Base-by-base conservation (phyloP, 1,140 invertebrate species). In the Heliothis subflexa region DNA sequence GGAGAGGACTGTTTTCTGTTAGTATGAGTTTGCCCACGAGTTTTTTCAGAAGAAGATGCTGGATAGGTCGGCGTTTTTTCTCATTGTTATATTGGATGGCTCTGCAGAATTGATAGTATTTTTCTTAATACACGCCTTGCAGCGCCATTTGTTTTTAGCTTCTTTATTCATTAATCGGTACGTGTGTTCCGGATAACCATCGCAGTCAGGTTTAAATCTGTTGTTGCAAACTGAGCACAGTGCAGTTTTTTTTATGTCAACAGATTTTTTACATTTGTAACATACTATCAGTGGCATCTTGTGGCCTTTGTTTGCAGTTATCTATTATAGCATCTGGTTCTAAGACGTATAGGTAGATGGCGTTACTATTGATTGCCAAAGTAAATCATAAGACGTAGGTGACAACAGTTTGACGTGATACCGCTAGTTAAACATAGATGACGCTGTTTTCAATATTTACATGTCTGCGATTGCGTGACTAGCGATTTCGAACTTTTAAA, bases 191-290 rank as follows among this genome's bases (percentile, higher is more conserved):
- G 66, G 66, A 11, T 50, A 52, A n/a, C 66, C 66, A 25, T 52
- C 66, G 12, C 66, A 70, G 7, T 70, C 66, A 12, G 21, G 47
- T 50, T 70, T 47, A 50, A 12, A 52, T 70, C 45, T 70, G 47
- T 50, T 45, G 3, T 52, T 25, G 14, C 66, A 70, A 0, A 11
- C 12, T 11, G 47, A 21, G 5, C 66, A 70, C 40, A 70, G 9
- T 3, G 47, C 47, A 18, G 66, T 70, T 3, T 21, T 70, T 25
- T 70, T 70, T 50, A 52, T 70, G 47, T 50, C 16, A 10, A 70
- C 66, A 49, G 14, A 12, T 50, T 70, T 70, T 68, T 68, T 68
- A 49, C 64, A 68, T 68, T 50, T 68, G 11, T 21, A 3, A 52
- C 66, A 64, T n/a, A 21, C 11, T 59, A 52, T 14, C n/a, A 52